These are phyloP conservation scores for Temnothorax ravouxi DNA, from an alignment of 2,888 invertebrate genomes.

Conservation along the genomic window DNA sequence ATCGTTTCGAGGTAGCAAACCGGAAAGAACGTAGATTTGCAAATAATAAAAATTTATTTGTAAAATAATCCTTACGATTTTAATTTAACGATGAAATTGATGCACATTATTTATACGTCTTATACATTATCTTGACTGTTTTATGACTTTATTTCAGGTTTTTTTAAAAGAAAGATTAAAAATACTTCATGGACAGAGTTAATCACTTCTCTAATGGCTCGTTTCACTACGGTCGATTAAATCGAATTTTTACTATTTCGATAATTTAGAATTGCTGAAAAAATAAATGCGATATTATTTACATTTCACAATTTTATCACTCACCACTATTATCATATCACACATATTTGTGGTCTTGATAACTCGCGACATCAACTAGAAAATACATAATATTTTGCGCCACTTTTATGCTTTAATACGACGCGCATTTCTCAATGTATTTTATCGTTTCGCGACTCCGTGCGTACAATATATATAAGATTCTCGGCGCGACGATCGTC, in stretches of 20 bases:
- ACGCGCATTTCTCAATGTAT: neutral
- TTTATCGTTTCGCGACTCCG: neutral
- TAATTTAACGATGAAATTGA: neutral
- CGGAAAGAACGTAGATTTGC: neutral
- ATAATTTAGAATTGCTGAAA: neutral
- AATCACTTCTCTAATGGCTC: neutral
- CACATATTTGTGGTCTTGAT: neutral
- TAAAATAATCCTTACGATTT: neutral
- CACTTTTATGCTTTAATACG: neutral
- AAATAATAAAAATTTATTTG: neutral
- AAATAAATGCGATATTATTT: neutral
- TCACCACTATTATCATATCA: neutral
- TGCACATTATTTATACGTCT: neutral
- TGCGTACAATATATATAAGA: slow-evolving; percentile 32
- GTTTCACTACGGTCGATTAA: slow-evolving; percentile 1
- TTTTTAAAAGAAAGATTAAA: neutral
- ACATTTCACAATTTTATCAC: slow-evolving; percentile 4
- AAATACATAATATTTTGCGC: slow-evolving; percentile 6
- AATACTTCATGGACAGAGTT: neutral
- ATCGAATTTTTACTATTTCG: slow-evolving; percentile 5
- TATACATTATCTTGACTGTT: neutral
- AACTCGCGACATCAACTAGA: neutral
- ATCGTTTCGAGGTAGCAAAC: neutral
- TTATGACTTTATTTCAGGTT: neutral
- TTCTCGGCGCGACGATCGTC: slow-evolving; percentile 14